Conservation (phyloP, 1,140 invertebrate species). For the Sminthurides bifidus region DNA sequence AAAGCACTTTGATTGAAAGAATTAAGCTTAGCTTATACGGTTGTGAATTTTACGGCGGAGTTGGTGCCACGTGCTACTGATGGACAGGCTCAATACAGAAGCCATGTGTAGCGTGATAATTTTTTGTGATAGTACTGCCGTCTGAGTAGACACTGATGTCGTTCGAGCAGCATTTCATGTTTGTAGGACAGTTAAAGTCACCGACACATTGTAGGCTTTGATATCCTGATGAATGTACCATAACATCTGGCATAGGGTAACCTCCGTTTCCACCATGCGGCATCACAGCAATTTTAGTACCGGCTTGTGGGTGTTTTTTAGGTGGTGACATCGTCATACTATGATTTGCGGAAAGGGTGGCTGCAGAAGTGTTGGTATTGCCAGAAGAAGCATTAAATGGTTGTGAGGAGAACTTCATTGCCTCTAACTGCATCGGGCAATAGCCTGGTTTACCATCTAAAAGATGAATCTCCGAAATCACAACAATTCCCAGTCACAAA, state of each 20-base stretch:
- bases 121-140: slow-evolving; percentile 5
- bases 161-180: slow-evolving; percentile 22
- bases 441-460: slow-evolving; percentile 29
- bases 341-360: not conserved
- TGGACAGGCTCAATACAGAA: slow-evolving; percentile 20
- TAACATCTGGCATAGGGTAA: not conserved
- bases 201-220: slow-evolving; percentile 8
- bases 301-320: not conserved
- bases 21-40: too few species aligned
- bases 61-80: too few species aligned
- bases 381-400: not conserved
- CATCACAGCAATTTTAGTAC: not conserved
- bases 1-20: too few species aligned
- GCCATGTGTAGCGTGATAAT: slow-evolving; percentile 14
- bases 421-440: slow-evolving; percentile 17
- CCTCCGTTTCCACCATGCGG: not conserved
- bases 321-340: not conserved
- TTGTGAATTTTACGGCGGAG: too few species aligned
- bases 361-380: not conserved
- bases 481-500: not conserved
- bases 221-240: not conserved
- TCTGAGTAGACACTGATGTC: slow-evolving; percentile 14
- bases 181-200: slow-evolving; percentile 22
- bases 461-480: too few species aligned
- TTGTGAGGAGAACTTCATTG: not conserved